These are phyloP conservation scores for Calonectris borealis DNA, from an alignment of 2,113 vertebrate species.

Conservation along the genomic window DNA sequence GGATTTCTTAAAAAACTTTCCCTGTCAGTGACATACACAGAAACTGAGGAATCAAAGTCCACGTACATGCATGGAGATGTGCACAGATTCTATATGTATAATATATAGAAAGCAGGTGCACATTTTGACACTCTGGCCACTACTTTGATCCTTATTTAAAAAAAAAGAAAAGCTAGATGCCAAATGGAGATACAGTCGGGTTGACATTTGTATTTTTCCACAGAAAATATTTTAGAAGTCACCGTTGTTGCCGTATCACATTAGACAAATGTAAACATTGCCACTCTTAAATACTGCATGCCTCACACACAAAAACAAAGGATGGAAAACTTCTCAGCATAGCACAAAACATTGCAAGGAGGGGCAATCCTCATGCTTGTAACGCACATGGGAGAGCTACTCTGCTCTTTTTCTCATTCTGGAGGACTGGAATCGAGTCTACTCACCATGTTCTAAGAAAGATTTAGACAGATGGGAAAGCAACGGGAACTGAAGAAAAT, in stretches of 20 bases:
- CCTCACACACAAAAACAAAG: not conserved
- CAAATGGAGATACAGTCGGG: not conserved
- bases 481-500: not conserved
- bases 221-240: not conserved
- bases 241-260: not conserved
- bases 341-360: not conserved
- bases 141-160: not conserved
- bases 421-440: not conserved
- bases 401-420: not conserved
- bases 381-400: not conserved
- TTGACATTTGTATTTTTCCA: not conserved
- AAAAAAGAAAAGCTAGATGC: not conserved
- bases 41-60: not conserved
- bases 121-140: not conserved
- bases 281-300: not conserved
- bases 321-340: not conserved
- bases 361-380: not conserved
- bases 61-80: rapidly evolving
- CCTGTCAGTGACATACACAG: not conserved
- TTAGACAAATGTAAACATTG: not conserved
- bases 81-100: not conserved
- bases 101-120: not conserved
- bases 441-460: not conserved
- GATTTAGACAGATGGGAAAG: not conserved
- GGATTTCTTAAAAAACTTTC: not conserved